Percentiles rank a stretch among this genome's conserved stretches.
Evolutionary conservation across 2,797 vertebrate genomes (phyloP).

Genomic region (Glyptemys insculpta): DNA sequence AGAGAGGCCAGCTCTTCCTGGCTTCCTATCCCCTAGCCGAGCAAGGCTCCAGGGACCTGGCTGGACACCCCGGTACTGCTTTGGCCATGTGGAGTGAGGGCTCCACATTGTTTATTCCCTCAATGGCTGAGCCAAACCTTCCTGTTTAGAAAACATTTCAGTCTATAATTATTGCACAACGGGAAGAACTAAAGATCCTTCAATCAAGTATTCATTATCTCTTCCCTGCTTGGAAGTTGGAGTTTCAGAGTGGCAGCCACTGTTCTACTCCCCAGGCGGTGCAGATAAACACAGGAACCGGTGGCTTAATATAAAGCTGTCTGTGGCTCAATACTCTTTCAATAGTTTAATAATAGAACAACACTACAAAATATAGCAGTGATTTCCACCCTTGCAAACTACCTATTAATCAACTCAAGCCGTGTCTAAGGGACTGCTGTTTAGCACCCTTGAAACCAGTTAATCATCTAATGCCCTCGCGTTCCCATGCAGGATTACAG

Average conservation of each 20-base stretch:
- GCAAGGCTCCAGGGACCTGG: accelerated
- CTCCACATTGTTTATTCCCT: accelerated
- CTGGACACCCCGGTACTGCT: accelerated
- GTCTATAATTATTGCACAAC: conserved; percentile 12
- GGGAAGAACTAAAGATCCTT: neutral
- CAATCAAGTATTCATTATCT: neutral
- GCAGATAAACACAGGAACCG: conserved; percentile 30
- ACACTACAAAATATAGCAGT: conserved; percentile 20
- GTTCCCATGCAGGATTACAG: neutral
- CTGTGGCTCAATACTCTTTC: conserved; percentile 33
- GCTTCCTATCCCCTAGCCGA: accelerated
- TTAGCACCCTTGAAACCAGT: conserved; percentile 18
- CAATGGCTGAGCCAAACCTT: accelerated
- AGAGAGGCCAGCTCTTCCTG: neutral
- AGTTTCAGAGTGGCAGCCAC: conserved; percentile 12
- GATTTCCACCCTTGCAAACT: conserved; percentile 54
- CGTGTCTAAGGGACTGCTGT: neutral
- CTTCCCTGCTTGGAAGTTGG: conserved; percentile 40
- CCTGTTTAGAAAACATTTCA: neutral
- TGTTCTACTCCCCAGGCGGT: conserved; percentile 39
- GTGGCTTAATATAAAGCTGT: neutral
- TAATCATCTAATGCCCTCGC: conserved; percentile 11
- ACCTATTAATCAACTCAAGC: conserved; percentile 55
- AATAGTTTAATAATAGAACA: conserved; percentile 49
- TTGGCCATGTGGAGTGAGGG: neutral